Evolutionary conservation across 1,140 invertebrate species (phyloP), one percentile per base, ranked within the genome.

Genomic region (Maniola jurtina): DNA sequence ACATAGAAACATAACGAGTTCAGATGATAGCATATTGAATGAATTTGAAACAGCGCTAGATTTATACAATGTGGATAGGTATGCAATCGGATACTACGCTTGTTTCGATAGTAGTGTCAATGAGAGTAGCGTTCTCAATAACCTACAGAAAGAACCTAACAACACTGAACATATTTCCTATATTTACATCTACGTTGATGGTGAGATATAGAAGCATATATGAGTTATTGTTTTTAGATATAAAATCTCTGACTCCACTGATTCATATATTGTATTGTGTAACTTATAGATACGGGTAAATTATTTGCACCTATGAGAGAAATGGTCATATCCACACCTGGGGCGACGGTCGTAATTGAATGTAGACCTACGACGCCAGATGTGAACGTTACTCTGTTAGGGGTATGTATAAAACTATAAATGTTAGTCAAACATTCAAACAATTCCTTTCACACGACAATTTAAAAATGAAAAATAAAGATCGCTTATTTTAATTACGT

Each of bases 311-410:
- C 92, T 11, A 84, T 81, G 61, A 82, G 76, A 45, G 78, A 81
- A 16, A 69, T 91, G 13, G 75, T 93, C 16, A 72, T 71, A 45
- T 88, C 84, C 4, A 77, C 76, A 40, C 84, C 88, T 59, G 91
- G 91, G 65, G 79, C 77, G 38, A 84, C 89, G 54, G 82, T 91
- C 11, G 74, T 92, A 13, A 92, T 95, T 72, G 94, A 94, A 69
- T 96, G 95, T 89, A 93, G 93, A 73, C 94, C 95, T 55, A 93
- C 94, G 36, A 93, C 93, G 47, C 94, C 94, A 10, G 90, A 94
- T 72, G 89, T 93, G 35, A 85, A 92, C 45, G 93, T 95, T 5
- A 70, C 86, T 50, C 86, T 95, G 42, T 70, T 75, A 13, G 82
- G 72, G 86, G 88, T 90, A 89, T 75, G 89, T 75, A 88, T 89